Conservation (phyloP, 2,797 vertebrate genomes). For the Acropternis orthonyx region DNA sequence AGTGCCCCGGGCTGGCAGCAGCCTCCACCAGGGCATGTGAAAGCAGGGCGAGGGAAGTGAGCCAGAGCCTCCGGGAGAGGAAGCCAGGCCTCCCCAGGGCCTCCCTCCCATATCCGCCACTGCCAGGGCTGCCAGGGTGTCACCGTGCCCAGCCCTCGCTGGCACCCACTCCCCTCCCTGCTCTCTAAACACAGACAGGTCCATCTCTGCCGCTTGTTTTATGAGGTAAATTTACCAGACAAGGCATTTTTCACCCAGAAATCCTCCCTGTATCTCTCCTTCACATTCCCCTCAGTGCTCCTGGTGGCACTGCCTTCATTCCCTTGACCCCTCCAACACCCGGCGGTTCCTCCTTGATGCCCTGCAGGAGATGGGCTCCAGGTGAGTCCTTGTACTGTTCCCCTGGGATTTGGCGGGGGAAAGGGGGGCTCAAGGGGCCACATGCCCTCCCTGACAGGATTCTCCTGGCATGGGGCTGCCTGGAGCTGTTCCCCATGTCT, state of each 20-base stretch:
- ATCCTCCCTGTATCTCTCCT: background rate
- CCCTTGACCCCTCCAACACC: constrained; percentile 74
- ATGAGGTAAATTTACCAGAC: background rate
- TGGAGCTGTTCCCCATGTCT: constrained; percentile 73
- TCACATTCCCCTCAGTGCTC: background rate
- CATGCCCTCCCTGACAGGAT: constrained; percentile 45
- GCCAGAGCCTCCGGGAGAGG: rapidly evolving
- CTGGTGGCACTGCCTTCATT: constrained; percentile 72
- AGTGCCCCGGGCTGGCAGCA: background rate
- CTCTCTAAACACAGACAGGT: background rate
- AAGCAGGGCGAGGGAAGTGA: background rate
- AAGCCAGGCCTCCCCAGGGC: background rate
- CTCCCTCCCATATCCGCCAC: constrained; percentile 28
- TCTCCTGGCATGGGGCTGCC: constrained; percentile 75
- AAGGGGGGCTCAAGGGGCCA: rapidly evolving
- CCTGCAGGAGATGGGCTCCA: constrained; percentile 74
- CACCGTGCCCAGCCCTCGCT: background rate
- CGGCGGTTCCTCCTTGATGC: constrained; percentile 75
- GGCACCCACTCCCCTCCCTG: rapidly evolving
- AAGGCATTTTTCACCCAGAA: rapidly evolving
- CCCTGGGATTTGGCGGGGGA: background rate
- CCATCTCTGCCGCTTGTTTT: rapidly evolving
- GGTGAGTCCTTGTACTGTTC: constrained; percentile 15
- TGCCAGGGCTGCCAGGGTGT: background rate
- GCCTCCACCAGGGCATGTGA: background rate